These are phyloP conservation scores for Platysteira castanea DNA, from an alignment of 2,113 vertebrate genomes.

Conservation along the genomic window DNA sequence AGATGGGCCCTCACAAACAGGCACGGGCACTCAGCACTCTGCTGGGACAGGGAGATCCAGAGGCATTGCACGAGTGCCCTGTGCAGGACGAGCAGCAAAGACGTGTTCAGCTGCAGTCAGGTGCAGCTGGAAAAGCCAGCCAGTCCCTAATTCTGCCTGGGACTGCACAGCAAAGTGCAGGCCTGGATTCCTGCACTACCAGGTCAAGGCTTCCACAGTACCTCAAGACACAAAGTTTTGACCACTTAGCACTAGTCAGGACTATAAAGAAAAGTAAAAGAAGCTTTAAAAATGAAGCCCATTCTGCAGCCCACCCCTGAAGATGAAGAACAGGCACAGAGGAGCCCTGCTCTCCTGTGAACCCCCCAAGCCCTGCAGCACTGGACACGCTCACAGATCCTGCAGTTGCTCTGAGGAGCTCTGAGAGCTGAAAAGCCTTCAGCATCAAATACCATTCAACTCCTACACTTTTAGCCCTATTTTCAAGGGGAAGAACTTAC, in stretches of 20 bases:
- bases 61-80: background rate
- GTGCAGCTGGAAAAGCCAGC: background rate
- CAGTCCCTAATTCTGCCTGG: background rate
- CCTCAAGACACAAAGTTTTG: background rate
- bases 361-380: background rate
- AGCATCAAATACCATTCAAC: background rate
- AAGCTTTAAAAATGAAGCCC: background rate
- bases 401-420: background rate
- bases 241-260: background rate
- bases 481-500: background rate
- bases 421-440: background rate
- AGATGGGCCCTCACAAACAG: background rate
- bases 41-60: background rate
- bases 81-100: background rate
- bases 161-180: background rate
- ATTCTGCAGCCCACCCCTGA: background rate
- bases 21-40: background rate
- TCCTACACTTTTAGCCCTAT: background rate
- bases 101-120: background rate
- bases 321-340: background rate
- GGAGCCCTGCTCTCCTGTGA: background rate
- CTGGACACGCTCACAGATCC: background rate
- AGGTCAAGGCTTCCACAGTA: background rate
- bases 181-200: background rate
- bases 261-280: background rate